Percentiles rank a stretch among this genome's conserved stretches.
phyloP scores from a whole-genome alignment of 2,797 vertebrate genomes.

The Netta rufina region DNA sequence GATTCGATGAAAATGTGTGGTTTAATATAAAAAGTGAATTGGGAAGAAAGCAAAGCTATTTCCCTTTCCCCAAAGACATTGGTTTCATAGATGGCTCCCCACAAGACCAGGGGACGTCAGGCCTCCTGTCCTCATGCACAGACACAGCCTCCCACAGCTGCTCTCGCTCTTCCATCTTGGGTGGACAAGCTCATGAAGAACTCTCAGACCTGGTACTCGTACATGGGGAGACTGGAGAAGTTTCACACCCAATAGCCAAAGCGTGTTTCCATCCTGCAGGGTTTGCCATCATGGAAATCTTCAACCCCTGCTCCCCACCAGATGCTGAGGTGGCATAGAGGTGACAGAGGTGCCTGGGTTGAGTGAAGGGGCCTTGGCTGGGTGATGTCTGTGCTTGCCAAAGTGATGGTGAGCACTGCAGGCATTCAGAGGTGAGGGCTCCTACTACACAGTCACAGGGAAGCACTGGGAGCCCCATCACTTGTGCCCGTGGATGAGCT shows the following conservation, averaged over 20 bases:
- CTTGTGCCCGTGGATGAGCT: fast-evolving
- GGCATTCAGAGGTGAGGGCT: fast-evolving
- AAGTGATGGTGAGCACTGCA: neutral
- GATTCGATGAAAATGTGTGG: too few species aligned
- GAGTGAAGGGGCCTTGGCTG: neutral
- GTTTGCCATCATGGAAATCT: fast-evolving
- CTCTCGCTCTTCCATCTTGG: fast-evolving
- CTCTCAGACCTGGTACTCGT: neutral
- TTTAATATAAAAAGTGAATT: too few species aligned
- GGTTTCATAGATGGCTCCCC: fast-evolving
- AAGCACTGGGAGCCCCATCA: neutral
- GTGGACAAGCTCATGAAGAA: neutral
- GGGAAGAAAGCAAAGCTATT: neutral
- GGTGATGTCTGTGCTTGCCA: too few species aligned
- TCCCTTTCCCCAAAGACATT: neutral
- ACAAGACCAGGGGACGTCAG: neutral
- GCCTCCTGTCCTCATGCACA: fast-evolving
- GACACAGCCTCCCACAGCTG: neutral
- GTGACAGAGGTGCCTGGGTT: fast-evolving
- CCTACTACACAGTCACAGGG: neutral
- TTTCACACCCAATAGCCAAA: neutral
- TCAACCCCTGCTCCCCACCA: fast-evolving
- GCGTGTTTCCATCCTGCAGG: fast-evolving
- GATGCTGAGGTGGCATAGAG: fast-evolving
- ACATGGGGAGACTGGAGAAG: neutral